These are phyloP conservation scores for Kryptolebias ocellatus DNA, from an alignment of 2,797 vertebrate species.

Conservation along the genomic window DNA sequence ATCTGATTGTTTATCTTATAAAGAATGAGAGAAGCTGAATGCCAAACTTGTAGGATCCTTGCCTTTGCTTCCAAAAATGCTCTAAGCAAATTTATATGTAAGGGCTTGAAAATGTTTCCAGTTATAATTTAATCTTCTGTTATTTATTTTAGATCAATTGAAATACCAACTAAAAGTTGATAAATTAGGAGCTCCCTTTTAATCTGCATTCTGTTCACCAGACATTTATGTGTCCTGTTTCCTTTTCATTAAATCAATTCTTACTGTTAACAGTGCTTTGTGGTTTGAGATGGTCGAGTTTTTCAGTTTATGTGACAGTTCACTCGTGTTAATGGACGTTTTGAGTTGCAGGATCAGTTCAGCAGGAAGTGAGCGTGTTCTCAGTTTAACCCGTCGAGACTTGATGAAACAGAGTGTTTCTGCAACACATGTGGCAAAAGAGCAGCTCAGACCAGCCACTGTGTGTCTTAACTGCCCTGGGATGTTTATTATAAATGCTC, in stretches of 20 bases:
- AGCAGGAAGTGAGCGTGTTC: neutral
- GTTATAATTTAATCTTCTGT: no score
- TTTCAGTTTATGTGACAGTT: neutral
- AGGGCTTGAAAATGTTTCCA: neutral
- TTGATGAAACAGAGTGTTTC: neutral
- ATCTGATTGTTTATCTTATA: neutral
- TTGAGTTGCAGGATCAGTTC: neutral
- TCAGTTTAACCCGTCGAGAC: neutral
- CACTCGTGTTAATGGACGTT: neutral
- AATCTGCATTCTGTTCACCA: neutral
- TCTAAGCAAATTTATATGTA: neutral
- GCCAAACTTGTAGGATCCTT: neutral
- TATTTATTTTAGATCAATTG: no score
- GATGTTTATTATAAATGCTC: constrained; percentile 12
- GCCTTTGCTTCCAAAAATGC: neutral
- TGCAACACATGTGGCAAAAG: neutral
- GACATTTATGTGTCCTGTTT: neutral
- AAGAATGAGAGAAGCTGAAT: neutral
- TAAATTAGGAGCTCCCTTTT: neutral
- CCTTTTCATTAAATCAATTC: neutral
- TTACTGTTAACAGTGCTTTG: neutral
- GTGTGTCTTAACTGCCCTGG: neutral
- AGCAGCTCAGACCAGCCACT: neutral
- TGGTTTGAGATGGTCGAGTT: neutral
- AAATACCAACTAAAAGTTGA: neutral